Evolutionary conservation across 2,113 vertebrate genomes (phyloP).

Genomic region (Stictonetta naevosa): DNA sequence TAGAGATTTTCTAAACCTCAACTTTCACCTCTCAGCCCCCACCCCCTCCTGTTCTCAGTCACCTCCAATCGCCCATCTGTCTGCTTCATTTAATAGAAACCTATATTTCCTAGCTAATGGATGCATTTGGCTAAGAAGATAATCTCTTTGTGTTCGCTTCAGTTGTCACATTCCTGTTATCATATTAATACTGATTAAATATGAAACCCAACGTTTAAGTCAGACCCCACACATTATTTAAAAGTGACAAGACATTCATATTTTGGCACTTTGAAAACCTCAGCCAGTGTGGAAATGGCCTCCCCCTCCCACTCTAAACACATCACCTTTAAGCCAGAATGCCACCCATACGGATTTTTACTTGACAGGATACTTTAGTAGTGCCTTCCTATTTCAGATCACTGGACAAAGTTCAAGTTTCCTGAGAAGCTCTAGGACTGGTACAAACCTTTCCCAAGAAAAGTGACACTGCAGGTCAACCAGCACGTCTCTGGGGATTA

Average conservation of each 20-base stretch:
- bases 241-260: constrained; percentile 34
- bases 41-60: constrained; percentile 50
- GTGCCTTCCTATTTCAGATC: fast-evolving
- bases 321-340: not conserved
- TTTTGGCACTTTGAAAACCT: constrained; percentile 38
- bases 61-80: constrained; percentile 64
- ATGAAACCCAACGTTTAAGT: constrained; percentile 43
- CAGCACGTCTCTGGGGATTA: fast-evolving
- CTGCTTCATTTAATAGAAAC: constrained; percentile 68
- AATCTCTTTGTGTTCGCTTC: constrained; percentile 60
- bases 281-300: not conserved
- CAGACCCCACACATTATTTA: constrained; percentile 57
- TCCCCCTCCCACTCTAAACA: not conserved
- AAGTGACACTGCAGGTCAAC: not conserved
- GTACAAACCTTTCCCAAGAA: not conserved
- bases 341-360: not conserved
- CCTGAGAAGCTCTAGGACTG: not conserved
- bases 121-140: constrained; percentile 61
- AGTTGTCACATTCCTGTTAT: constrained; percentile 73
- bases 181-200: constrained; percentile 75
- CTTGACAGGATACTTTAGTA: not conserved
- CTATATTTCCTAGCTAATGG: constrained; percentile 71
- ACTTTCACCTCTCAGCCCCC: constrained; percentile 71
- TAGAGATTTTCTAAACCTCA: constrained; percentile 80
- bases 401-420: not conserved